Base-by-base conservation (phyloP, 1,140 invertebrate genomes). In the Chironomus tepperi region DNA sequence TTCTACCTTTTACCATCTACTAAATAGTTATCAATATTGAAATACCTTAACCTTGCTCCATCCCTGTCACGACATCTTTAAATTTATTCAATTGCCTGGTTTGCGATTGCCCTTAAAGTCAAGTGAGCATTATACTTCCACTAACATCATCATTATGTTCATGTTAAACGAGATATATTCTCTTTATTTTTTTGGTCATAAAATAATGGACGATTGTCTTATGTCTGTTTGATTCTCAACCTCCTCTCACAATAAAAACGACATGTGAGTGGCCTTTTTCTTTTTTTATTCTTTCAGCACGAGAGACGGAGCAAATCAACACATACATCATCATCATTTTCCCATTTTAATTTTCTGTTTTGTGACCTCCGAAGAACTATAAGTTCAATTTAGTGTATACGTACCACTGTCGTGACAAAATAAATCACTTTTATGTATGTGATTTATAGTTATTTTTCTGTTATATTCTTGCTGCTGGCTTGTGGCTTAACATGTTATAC, bases 341-440 rank as follows among this genome's bases (percentile, higher is more conserved):
- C 1, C 47, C 47, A 57, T 57, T 57, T 57, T 57, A 57, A 57
- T 57, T 15, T 57, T 15, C 47, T 57, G 12, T 57, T 15, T 57
- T 15, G 47, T 57, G 47, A 57, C 47, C 47, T 57, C 12, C 1
- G 12, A 15, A 57, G 12, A 57, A 57, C 24, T 34, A 57, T n/a
- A n/a, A 57, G 47, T 57, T 57, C 47, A n/a, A 15, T 34, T 34
- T 34, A 34, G 24, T 57, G 47, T 57, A 34, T 34, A 2, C 24
- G n/a, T 34, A 34, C 24, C 5, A 34, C 24, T 57, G 47, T 57
- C 47, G 47, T 57, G 47, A 57, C 47, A 57, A 8, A 15, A 57
- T 57, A 57, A 57, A 57, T 57, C 47, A 57, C 47, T 57, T 57
- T 57, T 57, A 57, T 57, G 47, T 57, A n/a, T 57, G 12, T 57